Conservation (phyloP, 37 sponge, comb jelly and placozoan species). For the Ianthella basta region DNA sequence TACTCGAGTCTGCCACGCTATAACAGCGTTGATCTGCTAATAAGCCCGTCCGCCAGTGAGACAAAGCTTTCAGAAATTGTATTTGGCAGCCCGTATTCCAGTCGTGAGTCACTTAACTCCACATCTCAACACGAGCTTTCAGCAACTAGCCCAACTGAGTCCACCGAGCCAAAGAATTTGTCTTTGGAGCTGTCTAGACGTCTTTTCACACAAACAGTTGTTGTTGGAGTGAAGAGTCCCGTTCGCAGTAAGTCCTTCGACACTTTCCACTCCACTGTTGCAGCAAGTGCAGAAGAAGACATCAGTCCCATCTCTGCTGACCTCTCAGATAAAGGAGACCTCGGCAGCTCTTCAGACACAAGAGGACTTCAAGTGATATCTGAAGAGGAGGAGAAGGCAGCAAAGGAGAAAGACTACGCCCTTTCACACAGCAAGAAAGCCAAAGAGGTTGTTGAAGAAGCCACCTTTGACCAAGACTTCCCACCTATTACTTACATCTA, state of each 20-base stretch:
- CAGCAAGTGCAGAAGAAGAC: background rate
- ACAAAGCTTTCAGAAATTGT: background rate
- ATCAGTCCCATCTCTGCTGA: background rate
- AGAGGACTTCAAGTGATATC: background rate
- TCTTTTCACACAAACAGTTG: background rate
- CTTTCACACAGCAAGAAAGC: too few relatives aligned
- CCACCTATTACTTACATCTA: too few relatives aligned
- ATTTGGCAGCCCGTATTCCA: constrained; percentile 4
- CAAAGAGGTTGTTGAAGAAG: too few relatives aligned
- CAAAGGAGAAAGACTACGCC: background rate
- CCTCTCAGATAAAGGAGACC: background rate
- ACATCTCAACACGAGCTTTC: background rate
- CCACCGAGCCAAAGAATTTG: background rate
- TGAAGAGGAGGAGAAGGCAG: constrained; percentile 27
- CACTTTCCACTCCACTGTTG: background rate
- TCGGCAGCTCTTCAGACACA: background rate
- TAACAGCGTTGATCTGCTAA: constrained; percentile 17
- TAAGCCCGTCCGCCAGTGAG: constrained; percentile 12
- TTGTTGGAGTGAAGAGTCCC: background rate
- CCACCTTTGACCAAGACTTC: too few relatives aligned
- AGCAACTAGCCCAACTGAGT: too few relatives aligned
- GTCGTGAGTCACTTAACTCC: background rate
- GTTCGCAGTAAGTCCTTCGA: constrained; percentile 15
- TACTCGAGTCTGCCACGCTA: background rate
- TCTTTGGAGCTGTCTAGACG: background rate